Percentiles rank a stretch among this genome's conserved stretches.
phyloP scores from a whole-genome alignment of 2,888 invertebrate species.

The Julus scanicus region DNA sequence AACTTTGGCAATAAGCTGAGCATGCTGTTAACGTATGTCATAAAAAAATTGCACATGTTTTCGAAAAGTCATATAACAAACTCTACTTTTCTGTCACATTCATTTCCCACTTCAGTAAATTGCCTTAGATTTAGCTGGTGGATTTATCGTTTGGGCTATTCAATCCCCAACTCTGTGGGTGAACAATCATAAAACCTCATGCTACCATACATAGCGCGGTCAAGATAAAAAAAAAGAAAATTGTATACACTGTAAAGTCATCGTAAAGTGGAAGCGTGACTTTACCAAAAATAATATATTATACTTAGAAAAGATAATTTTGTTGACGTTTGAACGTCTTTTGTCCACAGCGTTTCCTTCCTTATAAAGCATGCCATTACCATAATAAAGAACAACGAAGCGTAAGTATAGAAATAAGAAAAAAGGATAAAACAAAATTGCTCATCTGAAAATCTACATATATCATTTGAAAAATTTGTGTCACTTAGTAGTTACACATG shows the following conservation, averaged over 20 bases:
- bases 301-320: slow-evolving; percentile 31
- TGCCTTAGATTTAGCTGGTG: slow-evolving; percentile 49
- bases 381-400: slow-evolving; percentile 23
- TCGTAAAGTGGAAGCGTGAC: slow-evolving; percentile 36
- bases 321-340: not conserved
- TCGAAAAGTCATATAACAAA: slow-evolving; percentile 45
- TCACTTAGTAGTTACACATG: no score
- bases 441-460: not conserved
- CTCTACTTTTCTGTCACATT: slow-evolving; percentile 50
- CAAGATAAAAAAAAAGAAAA: slow-evolving; percentile 1
- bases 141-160: slow-evolving; percentile 46
- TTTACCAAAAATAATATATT: slow-evolving; percentile 9
- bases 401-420: not conserved
- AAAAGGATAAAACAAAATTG: not conserved
- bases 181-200: not conserved
- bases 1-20: slow-evolving; percentile 45
- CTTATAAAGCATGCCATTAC: not conserved
- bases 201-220: not conserved
- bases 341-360: not conserved
- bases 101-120: slow-evolving; percentile 52
- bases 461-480: no score
- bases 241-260: not conserved
- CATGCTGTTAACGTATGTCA: slow-evolving; percentile 39
- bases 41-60: slow-evolving; percentile 42
- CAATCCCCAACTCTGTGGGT: slow-evolving; percentile 49